Base-by-base conservation (phyloP, 35 echinoderm and acorn worm species). In the Eucidaris tribuloides region DNA sequence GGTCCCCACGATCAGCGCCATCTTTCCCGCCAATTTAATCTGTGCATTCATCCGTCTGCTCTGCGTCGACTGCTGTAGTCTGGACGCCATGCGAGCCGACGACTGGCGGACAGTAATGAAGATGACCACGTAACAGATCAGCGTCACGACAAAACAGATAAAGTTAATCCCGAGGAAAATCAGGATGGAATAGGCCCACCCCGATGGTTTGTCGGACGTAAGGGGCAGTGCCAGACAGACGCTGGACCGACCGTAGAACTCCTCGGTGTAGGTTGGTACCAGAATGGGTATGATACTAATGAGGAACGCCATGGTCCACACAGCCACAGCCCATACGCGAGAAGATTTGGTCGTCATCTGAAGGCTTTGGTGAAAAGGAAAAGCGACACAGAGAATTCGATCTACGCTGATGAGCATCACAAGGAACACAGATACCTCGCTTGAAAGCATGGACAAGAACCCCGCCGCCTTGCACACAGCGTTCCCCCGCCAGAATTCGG, bases 211-310 rank as follows among this genome's bases (percentile, higher is more conserved):
- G 23, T 76, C 42, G 0, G 34, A 3, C 4, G 79, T 88, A 6
- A 93, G 54, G 0, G 90, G 90, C 6, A 93, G 66, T 30, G 84
- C 90, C 25, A 93, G 65, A 72, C 90, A 93, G 0, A 93, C 90
- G 20, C 79, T 81, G 22, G 84, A 88, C 23, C 44, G 46, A 19
- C 90, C 90, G 9, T 93, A 93, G 85, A 86, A 86, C 20, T 62
- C 4, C 28, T 35, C 43, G 15, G 23, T n/a, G 4, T 79, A 79
- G 18, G 22, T 25, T 2, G 44, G 59, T 11, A 46, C 33, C 39
- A 87, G 23, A 7, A 77, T 57, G 7, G 88, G 88, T 25, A 64
- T 87, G 25, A 91, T 25, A 46, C 82, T 72, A 2, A 96, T 18
- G 1, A 78, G 34, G 62, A 62, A 77, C 20, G 82, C 83, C 9